Conservation (phyloP, 2,888 invertebrate species). For the Phyllotreta striolata region DNA sequence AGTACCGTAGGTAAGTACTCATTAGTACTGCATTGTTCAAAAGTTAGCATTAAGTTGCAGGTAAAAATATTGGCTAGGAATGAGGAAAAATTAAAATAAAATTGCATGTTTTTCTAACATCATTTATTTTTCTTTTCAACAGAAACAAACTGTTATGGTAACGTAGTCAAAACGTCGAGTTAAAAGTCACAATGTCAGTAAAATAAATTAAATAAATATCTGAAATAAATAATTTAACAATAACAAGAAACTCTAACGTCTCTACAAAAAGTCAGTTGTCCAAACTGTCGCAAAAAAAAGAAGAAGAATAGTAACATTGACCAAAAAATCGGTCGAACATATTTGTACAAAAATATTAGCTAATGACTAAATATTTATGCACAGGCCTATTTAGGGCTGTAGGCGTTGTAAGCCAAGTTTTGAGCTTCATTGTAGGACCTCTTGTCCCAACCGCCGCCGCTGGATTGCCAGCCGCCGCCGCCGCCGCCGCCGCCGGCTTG, state of each 20-base stretch:
- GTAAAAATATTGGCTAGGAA: no score
- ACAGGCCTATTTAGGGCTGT: slow-evolving; percentile 60
- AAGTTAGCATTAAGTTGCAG: no score
- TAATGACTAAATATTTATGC: slow-evolving; percentile 29
- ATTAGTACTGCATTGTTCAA: no score
- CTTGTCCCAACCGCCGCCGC: slow-evolving; percentile 73
- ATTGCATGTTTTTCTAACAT: slow-evolving; percentile 13
- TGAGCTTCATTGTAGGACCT: slow-evolving; percentile 70
- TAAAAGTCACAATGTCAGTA: slow-evolving; percentile 12
- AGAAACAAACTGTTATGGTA: slow-evolving; percentile 16
- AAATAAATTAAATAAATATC: slow-evolving; percentile 36
- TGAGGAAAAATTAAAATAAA: slow-evolving; percentile 14
- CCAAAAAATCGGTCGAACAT: slow-evolving; percentile 50
- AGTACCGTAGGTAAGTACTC: no score
- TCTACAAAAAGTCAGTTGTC: slow-evolving; percentile 30
- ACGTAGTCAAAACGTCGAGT: slow-evolving; percentile 18
- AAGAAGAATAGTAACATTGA: slow-evolving; percentile 39
- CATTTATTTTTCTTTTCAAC: slow-evolving; percentile 18
- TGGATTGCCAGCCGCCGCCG: slow-evolving; percentile 60
- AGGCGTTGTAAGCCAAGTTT: slow-evolving; percentile 76
- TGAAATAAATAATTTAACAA: slow-evolving; percentile 31
- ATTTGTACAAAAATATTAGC: slow-evolving; percentile 48
- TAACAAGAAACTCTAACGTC: slow-evolving; percentile 27
- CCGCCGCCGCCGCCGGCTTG: slow-evolving; percentile 62
- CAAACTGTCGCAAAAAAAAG: slow-evolving; percentile 24